Base-by-base conservation (phyloP, 2,888 invertebrate genomes). In the Tridacna crocea region DNA sequence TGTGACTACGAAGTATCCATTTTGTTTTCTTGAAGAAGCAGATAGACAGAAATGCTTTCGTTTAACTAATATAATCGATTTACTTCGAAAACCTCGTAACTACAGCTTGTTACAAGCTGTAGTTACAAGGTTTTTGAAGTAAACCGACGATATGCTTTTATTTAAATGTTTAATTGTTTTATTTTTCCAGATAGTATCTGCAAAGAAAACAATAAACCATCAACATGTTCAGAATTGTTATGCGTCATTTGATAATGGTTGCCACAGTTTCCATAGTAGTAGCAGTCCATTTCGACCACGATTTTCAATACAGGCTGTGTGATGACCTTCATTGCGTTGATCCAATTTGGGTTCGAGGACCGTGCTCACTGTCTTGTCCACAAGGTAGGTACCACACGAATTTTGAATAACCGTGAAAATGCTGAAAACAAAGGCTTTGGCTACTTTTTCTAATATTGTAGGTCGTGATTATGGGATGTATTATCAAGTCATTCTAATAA, bases 271-370 rank as follows among this genome's bases (percentile, higher is more conserved):
- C 66, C 1, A 70, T 36, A 15, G 26, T 47, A 3, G 19, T 70
- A 24, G 24, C 70, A 13, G 51, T 51, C 51, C 70, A 70, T 51
- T 51, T 70, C 17, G 47, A 70, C 17, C 22, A 70, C 70, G 26
- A 22, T 10, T 70, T 58, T 60, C 24, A 27, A 10, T 73, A 36
- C 55, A 26, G n/a, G 55, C 24, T 27, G 19, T 73, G 73, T n/a
- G 73, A 73, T 15, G 73, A 73, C 26, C 58, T 60, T 17, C 73
- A 73, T n/a, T 73, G 73, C 19, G 73, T 73, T 19, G 73, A 73
- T 19, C 73, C 73, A 26, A 36, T 58, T 24, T 58, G 73, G 58
- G 46, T 36, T n/a, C 48, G 55, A 60, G 73, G 73, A 19, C 73
- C 73, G 22, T 73, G 73, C 22, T n/a, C 27, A 10, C 36, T 58